These are phyloP conservation scores for Microtus oregoni DNA, from an alignment of 2,113 vertebrate genomes.

Conservation along the genomic window DNA sequence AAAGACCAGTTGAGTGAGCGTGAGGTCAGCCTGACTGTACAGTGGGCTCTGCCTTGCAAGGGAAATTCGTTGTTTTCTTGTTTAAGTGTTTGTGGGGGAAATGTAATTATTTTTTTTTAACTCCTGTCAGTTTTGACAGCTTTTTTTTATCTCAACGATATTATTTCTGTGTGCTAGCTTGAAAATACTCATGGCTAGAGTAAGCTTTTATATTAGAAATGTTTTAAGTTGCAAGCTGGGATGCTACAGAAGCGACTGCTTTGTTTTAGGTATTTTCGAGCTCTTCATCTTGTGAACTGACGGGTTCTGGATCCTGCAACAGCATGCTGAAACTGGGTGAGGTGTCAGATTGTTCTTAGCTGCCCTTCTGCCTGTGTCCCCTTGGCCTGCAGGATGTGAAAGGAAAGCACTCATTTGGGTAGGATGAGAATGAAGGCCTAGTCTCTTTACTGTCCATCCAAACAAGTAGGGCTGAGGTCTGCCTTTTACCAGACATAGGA, in stretches of 20 bases:
- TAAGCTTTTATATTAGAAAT: conserved; percentile 42
- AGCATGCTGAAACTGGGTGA: conserved; percentile 84
- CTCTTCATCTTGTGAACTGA: conserved; percentile 62
- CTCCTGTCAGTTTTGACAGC: conserved; percentile 37
- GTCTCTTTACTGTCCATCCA: conserved; percentile 35
- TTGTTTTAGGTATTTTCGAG: conserved; percentile 72
- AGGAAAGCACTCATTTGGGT: conserved; percentile 29
- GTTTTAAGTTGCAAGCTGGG: conserved; percentile 48
- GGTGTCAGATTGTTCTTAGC: conserved; percentile 45
- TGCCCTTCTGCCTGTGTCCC: background rate
- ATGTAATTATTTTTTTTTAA: conserved; percentile 52
- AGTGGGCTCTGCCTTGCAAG: background rate
- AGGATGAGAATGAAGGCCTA: conserved; percentile 3
- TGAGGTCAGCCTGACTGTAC: background rate
- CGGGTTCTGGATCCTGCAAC: conserved; percentile 49
- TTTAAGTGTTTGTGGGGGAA: background rate
- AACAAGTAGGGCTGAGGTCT: background rate
- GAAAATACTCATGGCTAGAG: conserved; percentile 5
- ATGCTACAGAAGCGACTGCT: conserved; percentile 60
- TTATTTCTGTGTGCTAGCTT: conserved; percentile 42
- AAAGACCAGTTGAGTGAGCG: background rate
- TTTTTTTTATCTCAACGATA: conserved; percentile 26
- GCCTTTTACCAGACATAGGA: background rate
- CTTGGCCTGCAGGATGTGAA: conserved; percentile 41
- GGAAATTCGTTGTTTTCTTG: background rate